Percentiles rank a stretch among this genome's conserved stretches.
Conservation (phyloP, 64 coral and sea anemone species). For the Cladopsammia gracilis region DNA sequence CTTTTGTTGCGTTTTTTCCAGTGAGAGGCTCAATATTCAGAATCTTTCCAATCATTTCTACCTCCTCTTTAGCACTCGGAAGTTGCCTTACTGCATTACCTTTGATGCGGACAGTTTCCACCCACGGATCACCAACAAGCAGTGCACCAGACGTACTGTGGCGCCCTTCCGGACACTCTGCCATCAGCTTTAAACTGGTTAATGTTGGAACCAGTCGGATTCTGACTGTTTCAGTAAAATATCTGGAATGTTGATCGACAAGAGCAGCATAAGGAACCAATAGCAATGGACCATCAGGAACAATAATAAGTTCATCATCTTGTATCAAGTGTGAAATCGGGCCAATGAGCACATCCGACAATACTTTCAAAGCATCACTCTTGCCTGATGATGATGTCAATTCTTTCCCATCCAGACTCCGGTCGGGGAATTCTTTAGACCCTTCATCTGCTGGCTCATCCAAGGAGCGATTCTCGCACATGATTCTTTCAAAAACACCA, state of each 20-base stretch:
- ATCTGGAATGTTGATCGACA: not conserved
- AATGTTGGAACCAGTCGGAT: not conserved
- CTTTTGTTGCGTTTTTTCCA: not conserved
- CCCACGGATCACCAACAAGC: not conserved
- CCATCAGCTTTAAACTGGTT: not conserved
- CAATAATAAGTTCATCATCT: not conserved
- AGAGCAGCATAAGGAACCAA: not conserved
- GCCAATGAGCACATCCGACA: not conserved
- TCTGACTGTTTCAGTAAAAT: not conserved
- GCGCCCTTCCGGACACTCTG: not conserved
- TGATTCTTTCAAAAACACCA: not conserved
- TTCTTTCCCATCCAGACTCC: not conserved
- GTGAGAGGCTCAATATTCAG: not conserved
- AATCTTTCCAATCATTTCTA: not conserved
- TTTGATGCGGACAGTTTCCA: not conserved
- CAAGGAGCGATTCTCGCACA: not conserved
- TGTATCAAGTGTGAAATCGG: not conserved
- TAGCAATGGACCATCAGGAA: not conserved
- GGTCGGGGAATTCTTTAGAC: not conserved
- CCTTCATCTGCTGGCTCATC: not conserved
- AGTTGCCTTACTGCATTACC: not conserved
- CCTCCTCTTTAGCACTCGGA: not conserved
- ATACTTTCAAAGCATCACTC: not conserved
- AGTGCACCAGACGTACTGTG: not conserved
- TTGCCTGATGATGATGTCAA: not conserved